Evolutionary conservation across 2,797 vertebrate species (phyloP).

Genomic region (Melanotaenia maccullochi): DNA sequence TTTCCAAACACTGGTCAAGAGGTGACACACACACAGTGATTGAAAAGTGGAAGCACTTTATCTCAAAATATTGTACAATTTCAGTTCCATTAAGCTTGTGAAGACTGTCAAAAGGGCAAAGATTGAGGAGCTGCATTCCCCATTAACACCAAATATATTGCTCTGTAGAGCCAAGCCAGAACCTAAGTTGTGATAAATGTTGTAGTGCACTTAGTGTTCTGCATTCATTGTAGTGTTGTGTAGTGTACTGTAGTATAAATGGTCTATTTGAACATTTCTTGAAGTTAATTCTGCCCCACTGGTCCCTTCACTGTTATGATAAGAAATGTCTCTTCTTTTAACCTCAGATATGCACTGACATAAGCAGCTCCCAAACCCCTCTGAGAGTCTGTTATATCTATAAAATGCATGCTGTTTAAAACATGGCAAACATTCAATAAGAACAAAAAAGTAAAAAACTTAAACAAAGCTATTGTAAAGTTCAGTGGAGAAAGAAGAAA

Average conservation of each 20-base stretch:
- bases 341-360: slow-evolving; percentile 48
- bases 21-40: not conserved
- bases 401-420: slow-evolving; percentile 19
- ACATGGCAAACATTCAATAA: slow-evolving; percentile 13
- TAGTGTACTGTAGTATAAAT: slow-evolving; percentile 24
- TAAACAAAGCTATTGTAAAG: not conserved
- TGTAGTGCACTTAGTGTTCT: slow-evolving; percentile 2
- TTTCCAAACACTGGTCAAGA: slow-evolving; percentile 12
- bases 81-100: slow-evolving; percentile 2
- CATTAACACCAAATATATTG: slow-evolving; percentile 11
- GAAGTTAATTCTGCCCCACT: slow-evolving; percentile 28
- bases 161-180: slow-evolving; percentile 7
- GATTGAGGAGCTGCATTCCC: not conserved
- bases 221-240: slow-evolving; percentile 8
- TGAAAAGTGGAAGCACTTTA: slow-evolving; percentile 1
- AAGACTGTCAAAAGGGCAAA: not conserved
- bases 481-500: not conserved
- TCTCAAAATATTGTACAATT: slow-evolving; percentile 8
- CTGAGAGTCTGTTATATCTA: slow-evolving; percentile 11
- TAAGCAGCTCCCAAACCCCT: slow-evolving; percentile 6
- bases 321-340: slow-evolving; percentile 36
- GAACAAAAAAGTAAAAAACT: slow-evolving; percentile 12
- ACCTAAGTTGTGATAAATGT: slow-evolving; percentile 8
- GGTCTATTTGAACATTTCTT: slow-evolving; percentile 28
- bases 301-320: slow-evolving; percentile 28